Evolutionary conservation across 2,888 invertebrate species (phyloP).

Genomic region (Gymnosoma rotundatum): DNA sequence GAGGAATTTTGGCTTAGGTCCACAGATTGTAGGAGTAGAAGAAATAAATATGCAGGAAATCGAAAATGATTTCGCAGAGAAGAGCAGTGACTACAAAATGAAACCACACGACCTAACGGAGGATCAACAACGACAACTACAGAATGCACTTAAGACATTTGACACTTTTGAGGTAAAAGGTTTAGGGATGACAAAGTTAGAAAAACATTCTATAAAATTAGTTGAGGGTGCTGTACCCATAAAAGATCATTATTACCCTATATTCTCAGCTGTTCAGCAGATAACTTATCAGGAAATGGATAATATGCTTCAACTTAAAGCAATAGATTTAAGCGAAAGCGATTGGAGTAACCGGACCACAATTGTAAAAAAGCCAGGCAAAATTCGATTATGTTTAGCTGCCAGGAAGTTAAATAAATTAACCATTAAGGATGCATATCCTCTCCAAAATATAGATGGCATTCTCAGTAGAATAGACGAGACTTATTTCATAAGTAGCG

Average conservation of each 20-base stretch:
- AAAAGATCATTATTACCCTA: not conserved
- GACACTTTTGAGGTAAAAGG: no score
- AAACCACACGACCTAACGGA: no score
- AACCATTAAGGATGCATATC: not conserved
- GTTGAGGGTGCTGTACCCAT: not conserved
- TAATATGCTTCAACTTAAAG: not conserved
- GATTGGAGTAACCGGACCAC: not conserved
- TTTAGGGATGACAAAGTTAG: no score
- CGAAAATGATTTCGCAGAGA: no score
- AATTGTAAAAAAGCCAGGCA: not conserved
- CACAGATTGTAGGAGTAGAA: not conserved
- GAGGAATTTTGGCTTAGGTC: not conserved
- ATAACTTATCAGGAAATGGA: not conserved
- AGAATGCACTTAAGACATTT: no score
- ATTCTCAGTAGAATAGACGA: no score
- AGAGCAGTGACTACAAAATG: no score
- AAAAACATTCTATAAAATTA: not conserved
- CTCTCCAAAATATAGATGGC: no score
- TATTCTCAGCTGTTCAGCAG: not conserved
- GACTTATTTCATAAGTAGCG: not conserved
- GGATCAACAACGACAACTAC: no score
- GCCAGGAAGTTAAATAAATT: not conserved
- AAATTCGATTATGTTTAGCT: not conserved
- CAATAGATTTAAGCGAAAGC: not conserved
- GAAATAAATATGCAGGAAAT: no score